phyloP scores from a whole-genome alignment of 1,140 invertebrate species.

The Caenorhabditis remanei region DNA sequence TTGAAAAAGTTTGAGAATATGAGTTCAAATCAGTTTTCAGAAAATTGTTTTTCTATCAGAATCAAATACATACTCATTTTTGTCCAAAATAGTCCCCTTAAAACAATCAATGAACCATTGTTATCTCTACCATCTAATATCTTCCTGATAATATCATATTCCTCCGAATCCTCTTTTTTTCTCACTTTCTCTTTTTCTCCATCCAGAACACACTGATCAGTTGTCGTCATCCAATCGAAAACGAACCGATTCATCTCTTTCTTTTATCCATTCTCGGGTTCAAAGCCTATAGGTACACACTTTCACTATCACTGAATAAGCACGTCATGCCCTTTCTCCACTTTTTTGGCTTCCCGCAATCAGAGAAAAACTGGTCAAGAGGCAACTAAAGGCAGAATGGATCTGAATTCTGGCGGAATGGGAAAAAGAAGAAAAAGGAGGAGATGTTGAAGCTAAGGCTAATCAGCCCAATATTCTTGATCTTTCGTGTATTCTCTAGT shows the following conservation, averaged over 20 bases:
- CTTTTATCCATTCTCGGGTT: background rate
- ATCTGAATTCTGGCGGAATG: no score
- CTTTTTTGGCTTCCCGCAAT: background rate
- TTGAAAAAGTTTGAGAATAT: no score
- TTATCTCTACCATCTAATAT: background rate
- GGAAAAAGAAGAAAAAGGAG: background rate
- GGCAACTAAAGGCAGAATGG: slow-evolving; percentile 25
- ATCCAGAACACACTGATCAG: background rate
- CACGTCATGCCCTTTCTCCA: slow-evolving; percentile 46
- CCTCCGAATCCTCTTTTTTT: background rate
- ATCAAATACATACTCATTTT: no score
- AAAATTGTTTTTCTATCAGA: no score
- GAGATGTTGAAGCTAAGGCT: background rate
- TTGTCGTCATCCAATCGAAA: slow-evolving; percentile 25
- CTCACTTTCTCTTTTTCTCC: background rate
- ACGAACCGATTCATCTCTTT: background rate
- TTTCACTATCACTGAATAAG: slow-evolving; percentile 1
- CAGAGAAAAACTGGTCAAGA: slow-evolving; percentile 46
- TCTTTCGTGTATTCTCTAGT: background rate
- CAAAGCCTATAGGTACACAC: slow-evolving; percentile 16
- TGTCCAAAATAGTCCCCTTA: no score
- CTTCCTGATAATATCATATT: background rate
- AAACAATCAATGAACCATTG: background rate
- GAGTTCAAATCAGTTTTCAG: no score
- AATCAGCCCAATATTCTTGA: background rate